Percentiles rank a stretch among this genome's conserved stretches.
Conservation (phyloP, 2,113 vertebrate species). For the Nibea albiflora region DNA sequence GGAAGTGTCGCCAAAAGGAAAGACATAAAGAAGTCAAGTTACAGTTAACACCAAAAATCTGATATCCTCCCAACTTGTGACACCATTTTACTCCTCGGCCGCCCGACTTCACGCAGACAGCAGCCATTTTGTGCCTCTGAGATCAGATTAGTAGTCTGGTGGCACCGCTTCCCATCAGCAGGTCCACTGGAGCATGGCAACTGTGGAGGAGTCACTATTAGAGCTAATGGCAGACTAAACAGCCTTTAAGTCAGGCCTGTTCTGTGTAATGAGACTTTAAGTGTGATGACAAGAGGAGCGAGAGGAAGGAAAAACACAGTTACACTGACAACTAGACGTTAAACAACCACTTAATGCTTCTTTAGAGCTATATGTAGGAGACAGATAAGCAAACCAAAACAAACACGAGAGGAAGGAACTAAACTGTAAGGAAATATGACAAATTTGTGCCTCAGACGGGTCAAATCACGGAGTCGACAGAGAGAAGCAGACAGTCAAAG, state of each 20-base stretch:
- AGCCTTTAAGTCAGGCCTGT: constrained; percentile 70
- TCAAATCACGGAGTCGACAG: constrained; percentile 29
- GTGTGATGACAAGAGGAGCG: constrained; percentile 67
- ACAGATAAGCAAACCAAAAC: constrained; percentile 28
- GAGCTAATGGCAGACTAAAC: constrained; percentile 77
- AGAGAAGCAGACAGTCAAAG: constrained; percentile 44
- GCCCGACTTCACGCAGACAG: constrained; percentile 14
- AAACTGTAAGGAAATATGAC: constrained; percentile 22
- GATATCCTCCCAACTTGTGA: constrained; percentile 24
- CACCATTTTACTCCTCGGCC: constrained; percentile 46
- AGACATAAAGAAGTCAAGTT: background rate
- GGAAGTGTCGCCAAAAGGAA: background rate
- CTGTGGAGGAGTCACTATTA: constrained; percentile 72
- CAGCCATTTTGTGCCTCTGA: constrained; percentile 76
- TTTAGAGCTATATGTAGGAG: background rate
- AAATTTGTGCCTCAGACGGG: constrained; percentile 8
- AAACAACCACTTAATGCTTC: constrained; percentile 33
- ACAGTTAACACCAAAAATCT: background rate
- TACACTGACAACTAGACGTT: constrained; percentile 23
- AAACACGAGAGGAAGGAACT: constrained; percentile 6
- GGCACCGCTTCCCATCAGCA: constrained; percentile 60
- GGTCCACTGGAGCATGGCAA: constrained; percentile 65
- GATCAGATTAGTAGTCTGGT: constrained; percentile 71
- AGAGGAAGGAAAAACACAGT: constrained; percentile 49
- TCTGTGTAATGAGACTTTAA: constrained; percentile 74